Conservation (phyloP, 2,113 vertebrate genomes). For the Engystomops pustulosus region DNA sequence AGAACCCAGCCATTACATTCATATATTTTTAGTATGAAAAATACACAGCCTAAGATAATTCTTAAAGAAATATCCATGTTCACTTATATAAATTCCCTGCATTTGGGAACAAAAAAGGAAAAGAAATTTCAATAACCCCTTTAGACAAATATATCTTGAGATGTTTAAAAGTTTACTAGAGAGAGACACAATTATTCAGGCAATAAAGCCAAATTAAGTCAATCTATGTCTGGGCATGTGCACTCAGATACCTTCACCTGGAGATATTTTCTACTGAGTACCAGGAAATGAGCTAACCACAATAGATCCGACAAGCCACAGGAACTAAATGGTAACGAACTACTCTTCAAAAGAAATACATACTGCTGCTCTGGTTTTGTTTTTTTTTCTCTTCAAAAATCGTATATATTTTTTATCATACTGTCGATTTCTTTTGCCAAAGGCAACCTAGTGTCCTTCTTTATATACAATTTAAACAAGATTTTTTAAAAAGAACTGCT, state of each 20-base stretch:
- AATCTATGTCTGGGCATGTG: constrained; percentile 27
- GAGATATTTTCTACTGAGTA: constrained; percentile 30
- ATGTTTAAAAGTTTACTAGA: background rate
- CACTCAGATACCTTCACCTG: constrained; percentile 31
- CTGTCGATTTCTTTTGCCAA: background rate
- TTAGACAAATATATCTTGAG: too few relatives aligned
- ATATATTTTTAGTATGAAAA: too few relatives aligned
- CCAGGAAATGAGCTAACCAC: constrained; percentile 57
- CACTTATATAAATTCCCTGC: too few relatives aligned
- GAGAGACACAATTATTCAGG: background rate
- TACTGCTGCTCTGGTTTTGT: background rate
- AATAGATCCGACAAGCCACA: constrained; percentile 49
- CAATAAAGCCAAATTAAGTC: background rate
- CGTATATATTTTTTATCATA: background rate
- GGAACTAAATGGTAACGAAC: constrained; percentile 51
- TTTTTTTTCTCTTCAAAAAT: background rate
- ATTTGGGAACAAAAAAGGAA: too few relatives aligned
- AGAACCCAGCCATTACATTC: too few relatives aligned
- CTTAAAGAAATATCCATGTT: too few relatives aligned
- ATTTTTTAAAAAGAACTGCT: background rate
- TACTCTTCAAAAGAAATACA: constrained; percentile 31
- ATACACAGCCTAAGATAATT: too few relatives aligned
- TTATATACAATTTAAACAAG: background rate
- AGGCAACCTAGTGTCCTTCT: background rate
- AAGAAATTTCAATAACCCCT: too few relatives aligned